Base-by-base conservation (phyloP, 37 sponge, comb jelly and placozoan genomes). In the Corticium candelabrum region DNA sequence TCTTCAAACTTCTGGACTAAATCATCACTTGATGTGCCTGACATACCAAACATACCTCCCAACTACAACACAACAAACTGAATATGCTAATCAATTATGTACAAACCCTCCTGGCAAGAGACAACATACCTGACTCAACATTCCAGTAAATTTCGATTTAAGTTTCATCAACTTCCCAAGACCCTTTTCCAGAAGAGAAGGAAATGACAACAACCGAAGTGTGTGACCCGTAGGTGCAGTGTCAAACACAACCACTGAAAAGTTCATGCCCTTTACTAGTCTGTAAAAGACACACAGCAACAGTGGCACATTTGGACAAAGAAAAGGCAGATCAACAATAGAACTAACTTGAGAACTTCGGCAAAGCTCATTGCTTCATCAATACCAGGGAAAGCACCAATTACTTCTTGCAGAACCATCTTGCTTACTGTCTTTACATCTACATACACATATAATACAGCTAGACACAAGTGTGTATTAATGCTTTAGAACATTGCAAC, bases 161-260 rank as follows among this genome's bases (percentile, higher is more conserved):
- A 95, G 62, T 34, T 86, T 78, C 33, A 82, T 82, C 30, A 91
- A 33, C 37, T 93, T 89, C 3, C 81, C 77, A 37, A 96, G 40
- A 1, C 91, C 91, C 57, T 90, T 91, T 37, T 82, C 80, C 39
- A 97, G 84, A n/a, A 86, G 72, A 29, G 71, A 72, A 3, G 99
- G 99, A 83, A 94, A 90, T 38, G 99, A 94, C 37, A 97, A 90
- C 67, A 97, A 90, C 21, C 99, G 81, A 2, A 97, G 86, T 15
- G 99, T 97, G 86, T 97, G 99, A 5, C 99, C 99, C 27, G 99
- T 97, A 21, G 99, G 99, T 0, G 99, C 99, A 27, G 99, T 97
- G 86, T 97, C 99, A 79, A 97, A 97, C 39, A 97, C 90, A 37
- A 97, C 99, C 80, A 97, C 99, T 15, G 96, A 91, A 75, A 97